Base-by-base conservation (phyloP, 2,888 invertebrate genomes). In the Strigamia transsilvanica region DNA sequence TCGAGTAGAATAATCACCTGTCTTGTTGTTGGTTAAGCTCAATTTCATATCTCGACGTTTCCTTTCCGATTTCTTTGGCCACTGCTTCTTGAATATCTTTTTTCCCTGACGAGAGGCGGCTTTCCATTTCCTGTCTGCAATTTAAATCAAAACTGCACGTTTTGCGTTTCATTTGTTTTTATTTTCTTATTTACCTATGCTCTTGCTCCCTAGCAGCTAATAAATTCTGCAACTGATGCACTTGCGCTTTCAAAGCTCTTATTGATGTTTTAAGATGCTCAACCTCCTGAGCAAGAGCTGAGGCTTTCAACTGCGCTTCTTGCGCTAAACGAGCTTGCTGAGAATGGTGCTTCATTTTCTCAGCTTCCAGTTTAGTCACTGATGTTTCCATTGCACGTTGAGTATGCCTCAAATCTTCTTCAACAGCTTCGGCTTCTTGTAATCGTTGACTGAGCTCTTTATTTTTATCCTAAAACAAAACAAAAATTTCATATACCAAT, bases 351-450 rank as follows among this genome's bases (percentile, higher is more conserved):
- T 81, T 81, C 81, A 81, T 38, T 34, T 81, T 81, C 23, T 81
- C 81, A 66, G 81, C 81, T 66, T 81, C 81, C 66, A 81, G 61
- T 66, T 81, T 81, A 66, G 51, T 81, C 23, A 81, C 81, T 9
- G 81, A 81, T 18, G 81, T 81, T 66, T 81, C 81, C 61, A 81
- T 81, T 66, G 81, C 81, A 38, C 81, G 61, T 66, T 81, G 81
- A 18, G 81, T 81, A 66, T 81, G 81, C 21, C 81, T 56, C 66
- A 81, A 81, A 38, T 81, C 81, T 81, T 81, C 81, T 66, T 81
- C 81, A 23, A 81, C 81, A 61, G 81, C 81, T 66, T 81, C 81
- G 34, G 81, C 81, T 81, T 81, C 81, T 66, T 81, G 81, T 81
- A 81, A 81, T 13, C 81, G 13, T 38, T 81, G 81, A 66, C 61